These are phyloP conservation scores for Napeogenes inachia DNA, from an alignment of 2,888 invertebrate species.

Conservation along the genomic window DNA sequence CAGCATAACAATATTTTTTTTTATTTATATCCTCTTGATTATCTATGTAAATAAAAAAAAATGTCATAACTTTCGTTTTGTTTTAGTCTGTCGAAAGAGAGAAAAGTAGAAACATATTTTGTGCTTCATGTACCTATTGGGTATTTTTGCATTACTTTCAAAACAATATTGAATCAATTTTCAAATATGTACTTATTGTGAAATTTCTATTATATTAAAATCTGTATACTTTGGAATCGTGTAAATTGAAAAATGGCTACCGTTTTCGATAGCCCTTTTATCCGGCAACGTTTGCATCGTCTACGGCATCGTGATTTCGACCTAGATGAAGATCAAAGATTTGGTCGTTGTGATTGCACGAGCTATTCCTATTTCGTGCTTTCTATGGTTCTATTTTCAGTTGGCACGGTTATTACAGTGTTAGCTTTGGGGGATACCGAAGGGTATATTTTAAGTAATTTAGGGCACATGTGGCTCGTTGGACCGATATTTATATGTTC, in stretches of 20 bases:
- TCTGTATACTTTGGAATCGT: slow-evolving; percentile 33
- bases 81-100: slow-evolving; percentile 23
- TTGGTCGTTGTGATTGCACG: slow-evolving; percentile 81
- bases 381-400: slow-evolving; percentile 79
- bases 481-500: slow-evolving; percentile 83
- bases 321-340: slow-evolving; percentile 78
- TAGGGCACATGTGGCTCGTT: slow-evolving; percentile 83
- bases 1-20: not conserved
- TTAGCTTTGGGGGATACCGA: slow-evolving; percentile 79
- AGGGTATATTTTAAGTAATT: slow-evolving; percentile 77
- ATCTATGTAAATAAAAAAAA: slow-evolving; percentile 4
- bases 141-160: slow-evolving; percentile 32
- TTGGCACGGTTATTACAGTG: slow-evolving; percentile 81
- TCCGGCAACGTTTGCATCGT: slow-evolving; percentile 78
- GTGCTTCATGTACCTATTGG: slow-evolving; percentile 23
- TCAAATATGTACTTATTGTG: slow-evolving; percentile 28
- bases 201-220: slow-evolving; percentile 34
- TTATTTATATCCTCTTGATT: not conserved
- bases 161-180: slow-evolving; percentile 28
- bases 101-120: slow-evolving; percentile 23
- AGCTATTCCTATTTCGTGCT: slow-evolving; percentile 81
- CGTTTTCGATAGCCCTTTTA: slow-evolving; percentile 79
- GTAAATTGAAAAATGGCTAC: slow-evolving; percentile 74
- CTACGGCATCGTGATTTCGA: slow-evolving; percentile 77
- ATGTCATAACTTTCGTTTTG: slow-evolving; percentile 11